phyloP scores from a whole-genome alignment of 1,140 invertebrate genomes.

The Whitmania pigra region DNA sequence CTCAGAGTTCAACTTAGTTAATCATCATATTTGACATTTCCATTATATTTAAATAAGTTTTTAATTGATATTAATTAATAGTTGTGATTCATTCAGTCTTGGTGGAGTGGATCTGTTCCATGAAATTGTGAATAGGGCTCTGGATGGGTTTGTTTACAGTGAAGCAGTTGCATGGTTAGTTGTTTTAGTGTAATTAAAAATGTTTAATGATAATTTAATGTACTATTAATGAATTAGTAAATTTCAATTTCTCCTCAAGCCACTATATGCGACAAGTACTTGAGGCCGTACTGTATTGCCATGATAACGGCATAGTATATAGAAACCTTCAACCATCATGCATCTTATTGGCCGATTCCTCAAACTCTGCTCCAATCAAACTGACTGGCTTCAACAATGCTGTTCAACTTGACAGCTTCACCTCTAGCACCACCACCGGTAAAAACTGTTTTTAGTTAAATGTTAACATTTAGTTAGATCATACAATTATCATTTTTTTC shows the following conservation, averaged over 20 bases:
- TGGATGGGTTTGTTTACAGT: slow-evolving; percentile 86
- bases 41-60: too few species aligned
- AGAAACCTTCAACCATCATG: slow-evolving; percentile 69
- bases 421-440: neutral
- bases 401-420: slow-evolving; percentile 8
- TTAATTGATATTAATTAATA: too few species aligned
- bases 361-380: slow-evolving; percentile 19
- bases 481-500: too few species aligned
- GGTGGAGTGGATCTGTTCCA: slow-evolving; percentile 75
- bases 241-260: neutral
- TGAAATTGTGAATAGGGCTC: slow-evolving; percentile 81
- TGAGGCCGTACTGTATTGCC: slow-evolving; percentile 64
- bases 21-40: too few species aligned
- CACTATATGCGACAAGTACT: slow-evolving; percentile 46
- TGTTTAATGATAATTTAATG: too few species aligned
- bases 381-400: slow-evolving; percentile 14
- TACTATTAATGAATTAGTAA: too few species aligned
- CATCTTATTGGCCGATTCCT: slow-evolving; percentile 55
- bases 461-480: too few species aligned
- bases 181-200: too few species aligned
- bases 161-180: slow-evolving; percentile 66
- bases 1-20: too few species aligned
- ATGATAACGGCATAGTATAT: slow-evolving; percentile 66
- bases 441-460: too few species aligned
- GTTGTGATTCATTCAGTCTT: too few species aligned